Base-by-base conservation (phyloP, 64 coral and sea anemone genomes). In the Dendronephthya gigantea region DNA sequence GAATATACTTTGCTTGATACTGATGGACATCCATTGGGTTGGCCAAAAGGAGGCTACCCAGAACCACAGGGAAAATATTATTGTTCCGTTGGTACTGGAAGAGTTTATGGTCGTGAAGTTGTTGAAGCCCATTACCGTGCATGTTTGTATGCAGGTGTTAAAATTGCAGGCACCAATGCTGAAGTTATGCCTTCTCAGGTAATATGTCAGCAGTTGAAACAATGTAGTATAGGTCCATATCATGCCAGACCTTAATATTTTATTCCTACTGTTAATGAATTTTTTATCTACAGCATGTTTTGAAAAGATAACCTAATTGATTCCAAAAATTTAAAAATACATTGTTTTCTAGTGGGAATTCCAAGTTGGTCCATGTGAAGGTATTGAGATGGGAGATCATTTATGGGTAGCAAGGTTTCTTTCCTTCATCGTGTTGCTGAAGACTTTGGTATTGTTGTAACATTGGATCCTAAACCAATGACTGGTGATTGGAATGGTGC, bases 111-210 rank as follows among this genome's bases (percentile, higher is more conserved):
- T 39, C 84, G 95, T 19, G 95, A 98, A 40, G 83, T 98, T 45
- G 95, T 98, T 36, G 95, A 98, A 62, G 95, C 95, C 68, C 95
- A 98, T 82, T 98, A 98, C 31, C 51, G 87, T 52, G 95, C 95
- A 11, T 98, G 95, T 48, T 17, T 98, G 81, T 98, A 98, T 93
- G 92, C 95, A 41, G 95, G 95, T 27, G 90, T 98, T 1, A 98
- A 98, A 74, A 98, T 98, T 90, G 95, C 95, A 68, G 95, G 95
- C 83, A 98, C 95, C 22, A 98, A 98, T 90, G 95, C 95, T 52
- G 95, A 98, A 90, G 95, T 98, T 9, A 98, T 98, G 95, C 95
- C 95, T 75, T 92, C 95, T 62, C 95, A 98, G 95, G 95, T 98
- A 36, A 68, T 66, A 48, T 39, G 50, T 37, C 34, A 45, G 41